Evolutionary conservation across 2,113 vertebrate genomes (phyloP).

Genomic region (Eleginops maclovinus): DNA sequence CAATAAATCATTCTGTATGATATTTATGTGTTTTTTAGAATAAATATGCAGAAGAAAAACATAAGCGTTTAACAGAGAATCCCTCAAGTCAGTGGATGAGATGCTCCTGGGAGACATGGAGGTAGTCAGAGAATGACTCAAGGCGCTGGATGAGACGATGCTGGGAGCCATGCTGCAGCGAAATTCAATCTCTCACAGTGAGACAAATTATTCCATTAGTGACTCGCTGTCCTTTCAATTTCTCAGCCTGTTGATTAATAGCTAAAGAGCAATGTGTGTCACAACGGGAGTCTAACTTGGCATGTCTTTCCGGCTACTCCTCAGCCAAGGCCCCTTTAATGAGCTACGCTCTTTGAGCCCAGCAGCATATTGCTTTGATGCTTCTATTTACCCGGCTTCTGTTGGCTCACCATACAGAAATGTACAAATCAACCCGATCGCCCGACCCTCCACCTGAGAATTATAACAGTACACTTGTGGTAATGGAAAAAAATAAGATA

Average conservation of each 20-base stretch:
- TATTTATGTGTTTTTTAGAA: neutral
- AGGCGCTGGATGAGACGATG: slow-evolving; percentile 37
- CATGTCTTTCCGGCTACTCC: slow-evolving; percentile 51
- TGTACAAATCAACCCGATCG: slow-evolving; percentile 23
- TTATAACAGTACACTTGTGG: slow-evolving; percentile 23
- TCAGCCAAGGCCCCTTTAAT: slow-evolving; percentile 52
- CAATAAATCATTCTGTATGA: neutral
- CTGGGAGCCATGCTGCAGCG: slow-evolving; percentile 9
- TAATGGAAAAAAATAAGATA: slow-evolving; percentile 51
- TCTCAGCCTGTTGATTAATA: slow-evolving; percentile 73
- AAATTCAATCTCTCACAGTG: slow-evolving; percentile 65
- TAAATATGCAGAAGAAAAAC: slow-evolving; percentile 10
- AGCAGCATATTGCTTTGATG: slow-evolving; percentile 66
- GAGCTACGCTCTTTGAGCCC: slow-evolving; percentile 42
- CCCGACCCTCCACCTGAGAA: slow-evolving; percentile 15
- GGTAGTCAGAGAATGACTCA: slow-evolving; percentile 8
- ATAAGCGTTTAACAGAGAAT: neutral
- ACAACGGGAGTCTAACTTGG: slow-evolving; percentile 61
- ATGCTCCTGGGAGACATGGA: slow-evolving; percentile 25
- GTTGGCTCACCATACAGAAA: slow-evolving; percentile 22
- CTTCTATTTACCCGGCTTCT: slow-evolving; percentile 61
- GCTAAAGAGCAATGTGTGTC: slow-evolving; percentile 69
- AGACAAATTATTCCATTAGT: slow-evolving; percentile 76
- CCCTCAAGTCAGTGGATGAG: slow-evolving; percentile 24
- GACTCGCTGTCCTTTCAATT: slow-evolving; percentile 66